A percentile compares a stretch with the other conserved stretches of the same genome.
These are phyloP conservation scores for Drosophila repletoides DNA, from an alignment of 1,140 invertebrate species.

Conservation along the genomic window DNA sequence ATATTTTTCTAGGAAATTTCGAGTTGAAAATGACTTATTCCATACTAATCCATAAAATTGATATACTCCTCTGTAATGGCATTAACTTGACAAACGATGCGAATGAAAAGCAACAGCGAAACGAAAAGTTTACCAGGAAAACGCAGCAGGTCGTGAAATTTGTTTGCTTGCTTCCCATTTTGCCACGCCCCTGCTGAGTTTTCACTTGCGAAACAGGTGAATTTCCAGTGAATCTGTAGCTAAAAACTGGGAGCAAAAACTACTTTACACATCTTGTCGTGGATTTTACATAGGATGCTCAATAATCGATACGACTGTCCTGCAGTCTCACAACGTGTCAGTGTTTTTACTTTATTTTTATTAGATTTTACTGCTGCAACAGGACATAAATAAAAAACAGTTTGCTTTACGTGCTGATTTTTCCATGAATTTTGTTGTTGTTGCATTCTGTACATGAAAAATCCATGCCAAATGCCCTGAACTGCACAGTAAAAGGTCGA, in stretches of 20 bases:
- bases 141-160: slow-evolving; percentile 43
- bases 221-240: slow-evolving; percentile 27
- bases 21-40: too few species aligned
- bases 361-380: background rate
- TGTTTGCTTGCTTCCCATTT: too few species aligned
- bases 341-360: background rate
- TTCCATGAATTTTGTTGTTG: slow-evolving; percentile 10
- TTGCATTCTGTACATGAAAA: background rate
- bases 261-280: slow-evolving; percentile 49
- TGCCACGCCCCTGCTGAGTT: slow-evolving; percentile 9
- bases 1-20: too few species aligned
- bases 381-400: slow-evolving; percentile 15
- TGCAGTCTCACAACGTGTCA: background rate
- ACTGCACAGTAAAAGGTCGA: slow-evolving; percentile 21
- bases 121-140: background rate
- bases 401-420: slow-evolving; percentile 46
- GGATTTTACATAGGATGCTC: background rate
- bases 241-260: slow-evolving; percentile 19
- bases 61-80: too few species aligned
- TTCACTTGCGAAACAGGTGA: background rate
- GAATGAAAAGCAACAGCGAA: background rate
- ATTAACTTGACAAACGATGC: slow-evolving; percentile 13
- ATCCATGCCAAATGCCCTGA: slow-evolving; percentile 2
- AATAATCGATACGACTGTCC: slow-evolving; percentile 23
- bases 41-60: too few species aligned